Base-by-base conservation (phyloP, 2,888 invertebrate species). In the Nomada ruficornis region DNA sequence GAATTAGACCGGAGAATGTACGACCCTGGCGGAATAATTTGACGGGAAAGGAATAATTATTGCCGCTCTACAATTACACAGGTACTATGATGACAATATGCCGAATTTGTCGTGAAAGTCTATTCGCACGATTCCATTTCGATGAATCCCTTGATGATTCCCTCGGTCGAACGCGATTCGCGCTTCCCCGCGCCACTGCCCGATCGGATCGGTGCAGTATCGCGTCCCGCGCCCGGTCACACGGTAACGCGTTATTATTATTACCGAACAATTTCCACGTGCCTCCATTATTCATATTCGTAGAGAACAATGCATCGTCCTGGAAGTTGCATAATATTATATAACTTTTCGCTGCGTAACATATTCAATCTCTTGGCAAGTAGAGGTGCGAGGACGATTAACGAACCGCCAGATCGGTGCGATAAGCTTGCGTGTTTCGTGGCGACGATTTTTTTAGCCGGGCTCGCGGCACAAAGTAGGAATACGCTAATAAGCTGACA, bases 1-100 rank as follows among this genome's bases (percentile, higher is more conserved):
- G 96, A 85, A 98, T 98, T 70, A 98, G 90, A 7, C 96, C 95
- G 0, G 95, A 95, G 91, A 97, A 98, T 47, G 96, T 97, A 60
- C 97, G 96, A 15, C 98, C 98, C 98, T 98, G 94, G 18, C 23
- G 36, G 15, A 52, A 26, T 36, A 23, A 42, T 4, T 36, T 20
- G 3, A 11, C 29, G 1, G 15, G 10, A 9, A 29, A 70, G 29
- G 7, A 5, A 3, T 36, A 26, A 54, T 36, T 10, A 18, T 20
- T 20, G 10, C 11, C 2, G 52, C 20, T 15, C 36, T 13, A 13
- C 47, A 15, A 47, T 47, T 47, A 11, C 10, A 15, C 15, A 47
- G 9, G 36, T 36, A 7, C 36, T 36, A 7, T 7, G 36, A 36
- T 36, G 7, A 36, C 36, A 36, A 36, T 36, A 36, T 7, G 36